Conservation (phyloP, 2,113 vertebrate species). For the Centropristis striata region DNA sequence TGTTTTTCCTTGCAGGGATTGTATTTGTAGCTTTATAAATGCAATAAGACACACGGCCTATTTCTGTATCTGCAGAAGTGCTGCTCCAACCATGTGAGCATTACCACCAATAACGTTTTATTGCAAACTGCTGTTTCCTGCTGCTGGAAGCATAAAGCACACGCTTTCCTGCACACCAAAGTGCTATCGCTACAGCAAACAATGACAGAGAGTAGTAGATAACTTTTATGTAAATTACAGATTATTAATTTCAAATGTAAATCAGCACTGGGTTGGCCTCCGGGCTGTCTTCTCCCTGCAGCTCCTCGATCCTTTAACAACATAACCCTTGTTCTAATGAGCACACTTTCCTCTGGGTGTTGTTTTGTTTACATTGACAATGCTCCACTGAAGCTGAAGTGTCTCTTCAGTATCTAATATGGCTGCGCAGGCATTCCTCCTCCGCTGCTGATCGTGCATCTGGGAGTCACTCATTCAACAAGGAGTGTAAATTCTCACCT, state of each 20-base stretch:
- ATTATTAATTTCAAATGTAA: constrained; percentile 57
- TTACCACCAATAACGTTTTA: constrained; percentile 12
- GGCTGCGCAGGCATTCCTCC: constrained; percentile 3
- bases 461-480: constrained; percentile 28
- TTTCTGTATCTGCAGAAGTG: neutral
- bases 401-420: constrained; percentile 25
- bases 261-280: constrained; percentile 25
- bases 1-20: neutral
- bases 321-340: constrained; percentile 48
- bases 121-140: constrained; percentile 18
- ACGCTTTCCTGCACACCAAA: neutral
- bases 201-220: neutral
- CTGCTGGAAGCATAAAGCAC: constrained; percentile 24
- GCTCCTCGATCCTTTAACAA: constrained; percentile 30
- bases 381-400: constrained; percentile 7
- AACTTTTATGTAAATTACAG: constrained; percentile 36
- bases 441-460: constrained; percentile 10
- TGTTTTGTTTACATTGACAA: constrained; percentile 47
- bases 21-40: constrained; percentile 5
- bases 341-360: constrained; percentile 20
- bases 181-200: constrained; percentile 3
- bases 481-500: constrained; percentile 27
- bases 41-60: neutral
- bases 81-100: constrained; percentile 14
- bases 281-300: constrained; percentile 18